A percentile compares a stretch with the other conserved stretches of the same genome.
Conservation (phyloP, 2,797 vertebrate genomes). For the Aeoliscus strigatus region DNA sequence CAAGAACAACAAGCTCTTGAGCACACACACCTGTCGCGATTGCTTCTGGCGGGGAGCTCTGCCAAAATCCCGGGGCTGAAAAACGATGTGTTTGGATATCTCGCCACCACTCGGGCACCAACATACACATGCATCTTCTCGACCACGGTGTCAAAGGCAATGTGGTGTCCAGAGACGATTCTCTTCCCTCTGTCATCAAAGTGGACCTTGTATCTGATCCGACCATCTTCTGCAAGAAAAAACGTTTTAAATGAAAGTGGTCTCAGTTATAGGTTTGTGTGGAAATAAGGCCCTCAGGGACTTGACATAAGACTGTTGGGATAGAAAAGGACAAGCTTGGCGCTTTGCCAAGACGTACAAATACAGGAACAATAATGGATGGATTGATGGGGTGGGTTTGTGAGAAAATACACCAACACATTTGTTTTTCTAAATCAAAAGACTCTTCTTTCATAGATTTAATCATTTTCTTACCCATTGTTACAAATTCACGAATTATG, state of each 20-base stretch:
- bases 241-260: too few species aligned
- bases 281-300: too few species aligned
- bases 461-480: slow-evolving; percentile 38
- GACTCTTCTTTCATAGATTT: too few species aligned
- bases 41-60: slow-evolving; percentile 83
- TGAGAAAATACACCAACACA: background rate
- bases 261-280: too few species aligned
- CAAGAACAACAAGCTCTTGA: background rate
- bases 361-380: too few species aligned
- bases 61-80: slow-evolving; percentile 81
- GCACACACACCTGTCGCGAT: slow-evolving; percentile 74
- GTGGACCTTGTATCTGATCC: slow-evolving; percentile 80
- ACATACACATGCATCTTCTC: slow-evolving; percentile 70
- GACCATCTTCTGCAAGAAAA: slow-evolving; percentile 21
- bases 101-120: slow-evolving; percentile 83
- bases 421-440: background rate
- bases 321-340: too few species aligned
- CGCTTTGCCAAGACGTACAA: background rate
- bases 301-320: too few species aligned
- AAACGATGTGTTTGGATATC: slow-evolving; percentile 67
- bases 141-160: slow-evolving; percentile 77
- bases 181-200: slow-evolving; percentile 82
- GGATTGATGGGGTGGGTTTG: too few species aligned
- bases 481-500: slow-evolving; percentile 39
- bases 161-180: slow-evolving; percentile 85